A percentile compares a stretch with the other conserved stretches of the same genome.
Conservation (phyloP, 2,888 invertebrate genomes). For the Anaspis maculata region DNA sequence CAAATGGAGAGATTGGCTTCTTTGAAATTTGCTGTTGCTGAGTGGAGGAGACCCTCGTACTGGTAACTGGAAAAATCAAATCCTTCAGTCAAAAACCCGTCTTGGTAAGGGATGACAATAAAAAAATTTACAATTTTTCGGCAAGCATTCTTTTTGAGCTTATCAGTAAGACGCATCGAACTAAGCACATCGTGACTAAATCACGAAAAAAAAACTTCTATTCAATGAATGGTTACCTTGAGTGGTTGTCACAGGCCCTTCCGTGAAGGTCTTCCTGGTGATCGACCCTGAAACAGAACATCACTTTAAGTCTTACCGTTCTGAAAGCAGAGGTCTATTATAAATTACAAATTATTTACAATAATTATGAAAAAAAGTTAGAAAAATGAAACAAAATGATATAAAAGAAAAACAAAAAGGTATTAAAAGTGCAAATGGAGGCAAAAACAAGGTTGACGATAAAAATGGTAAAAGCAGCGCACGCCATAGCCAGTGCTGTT, state of each 20-base stretch:
- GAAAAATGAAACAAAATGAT: slow-evolving; percentile 8
- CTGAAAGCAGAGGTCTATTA: too few species aligned
- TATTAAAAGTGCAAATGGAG: too few species aligned
- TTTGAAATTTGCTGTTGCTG: slow-evolving; percentile 38
- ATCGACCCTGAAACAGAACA: slow-evolving; percentile 32
- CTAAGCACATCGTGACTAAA: too few species aligned
- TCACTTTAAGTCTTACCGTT: slow-evolving; percentile 6
- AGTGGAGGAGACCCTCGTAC: slow-evolving; percentile 26
- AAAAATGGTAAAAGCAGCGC: slow-evolving; percentile 13
- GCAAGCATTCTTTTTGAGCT: too few species aligned
- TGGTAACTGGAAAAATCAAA: slow-evolving; percentile 32
- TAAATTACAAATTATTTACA: too few species aligned
- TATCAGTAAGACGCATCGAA: too few species aligned
- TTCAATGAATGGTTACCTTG: slow-evolving; percentile 23
- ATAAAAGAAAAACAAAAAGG: slow-evolving; percentile 14
- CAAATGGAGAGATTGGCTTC: slow-evolving; percentile 77
- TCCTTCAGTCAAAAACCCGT: too few species aligned
- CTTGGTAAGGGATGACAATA: too few species aligned
- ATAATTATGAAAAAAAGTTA: slow-evolving; percentile 13
- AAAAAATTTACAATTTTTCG: too few species aligned
- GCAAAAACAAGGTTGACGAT: slow-evolving; percentile 12
- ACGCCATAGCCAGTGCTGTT: slow-evolving; percentile 22
- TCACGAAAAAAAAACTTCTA: too few species aligned
- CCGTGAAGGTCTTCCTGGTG: slow-evolving; percentile 28
- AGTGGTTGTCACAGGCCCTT: slow-evolving; percentile 33